Evolutionary conservation across 2,888 invertebrate species (phyloP), one percentile per base, ranked within the genome.

Genomic region (Apamea monoglypha): DNA sequence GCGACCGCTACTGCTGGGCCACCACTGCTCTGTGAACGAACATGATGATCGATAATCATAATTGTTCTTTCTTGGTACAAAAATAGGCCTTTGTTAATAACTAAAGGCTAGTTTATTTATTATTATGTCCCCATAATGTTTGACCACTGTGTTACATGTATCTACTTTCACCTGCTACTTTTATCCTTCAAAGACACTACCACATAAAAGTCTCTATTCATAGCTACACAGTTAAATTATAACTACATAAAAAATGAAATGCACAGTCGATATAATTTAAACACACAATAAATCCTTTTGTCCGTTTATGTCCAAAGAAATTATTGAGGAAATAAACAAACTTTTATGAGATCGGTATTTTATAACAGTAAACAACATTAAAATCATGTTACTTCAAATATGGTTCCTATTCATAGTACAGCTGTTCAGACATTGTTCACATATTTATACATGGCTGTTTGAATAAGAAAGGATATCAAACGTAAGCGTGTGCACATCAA

Each of bases 291-390:
- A 67, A 50, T 53, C 32, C 18, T 77, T 56, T 75, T 76, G 78
- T 78, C 64, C 59, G 25, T 73, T 76, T 73, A 78, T n/a, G 74
- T 74, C 68, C 40, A 59, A 71, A 79, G 67, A 78, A 76, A 88
- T 86, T 76, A 87, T 84, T 82, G 53, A 78, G 71, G 63, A 75
- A 77, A 88, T 87, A 85, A 87, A 83, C 73, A 83, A 81, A 85
- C 40, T 78, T 84, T 87, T 87, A 87, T 72, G 74, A 68, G 44
- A 75, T 76, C 40, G 1, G n/a, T 69, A 77, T 56, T 18, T 29
- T 56, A 68, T 47, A 40, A 66, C 53, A 66, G 67, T 56, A 74
- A 76, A 84, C 50, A 63, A 76, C 59, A 77, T 81, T 74, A 66
- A 61, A 76, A 82, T 44, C 50, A 66, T 73, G 66, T 64, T 50